Conservation (phyloP, 1,140 invertebrate genomes). For the Dufourea novaeangliae region DNA sequence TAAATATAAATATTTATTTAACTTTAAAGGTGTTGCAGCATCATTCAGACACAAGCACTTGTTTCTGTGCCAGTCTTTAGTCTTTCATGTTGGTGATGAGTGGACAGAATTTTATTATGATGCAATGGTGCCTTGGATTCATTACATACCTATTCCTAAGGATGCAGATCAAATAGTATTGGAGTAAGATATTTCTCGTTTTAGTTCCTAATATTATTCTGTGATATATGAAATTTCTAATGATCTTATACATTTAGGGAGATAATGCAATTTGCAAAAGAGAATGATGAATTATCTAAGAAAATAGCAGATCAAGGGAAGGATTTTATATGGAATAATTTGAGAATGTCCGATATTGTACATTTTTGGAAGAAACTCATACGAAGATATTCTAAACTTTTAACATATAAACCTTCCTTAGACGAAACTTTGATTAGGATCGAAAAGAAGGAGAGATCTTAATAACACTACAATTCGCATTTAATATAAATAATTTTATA, state of each 20-base stretch:
- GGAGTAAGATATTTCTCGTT: constrained; percentile 74
- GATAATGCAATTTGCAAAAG: constrained; percentile 89
- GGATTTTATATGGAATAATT: constrained; percentile 91
- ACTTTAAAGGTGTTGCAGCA: constrained; percentile 97
- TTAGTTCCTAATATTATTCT: constrained; percentile 25
- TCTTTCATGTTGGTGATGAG: constrained; percentile 97
- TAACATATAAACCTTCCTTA: constrained; percentile 86
- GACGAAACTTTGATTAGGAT: constrained; percentile 83
- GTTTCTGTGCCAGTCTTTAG: constrained; percentile 96
- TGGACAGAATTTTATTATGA: constrained; percentile 98
- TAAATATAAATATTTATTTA: constrained; percentile 96
- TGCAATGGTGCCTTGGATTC: constrained; percentile 95
- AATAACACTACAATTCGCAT: neutral
- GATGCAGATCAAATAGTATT: constrained; percentile 87
- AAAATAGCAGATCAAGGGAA: constrained; percentile 92
- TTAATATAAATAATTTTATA: constrained; percentile 30
- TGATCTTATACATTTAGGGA: constrained; percentile 78
- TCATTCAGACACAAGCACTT: constrained; percentile 98
- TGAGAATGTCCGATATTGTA: constrained; percentile 90
- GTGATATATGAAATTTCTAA: constrained; percentile 7
- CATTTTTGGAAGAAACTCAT: constrained; percentile 95
- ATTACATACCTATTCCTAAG: constrained; percentile 94
- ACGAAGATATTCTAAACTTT: constrained; percentile 88
- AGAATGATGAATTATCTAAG: constrained; percentile 88
- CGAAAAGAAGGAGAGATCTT: constrained; percentile 55